Evolutionary conservation across 2,113 vertebrate species (phyloP), one percentile per base, ranked within the genome.

Genomic region (Urocolius indicus): DNA sequence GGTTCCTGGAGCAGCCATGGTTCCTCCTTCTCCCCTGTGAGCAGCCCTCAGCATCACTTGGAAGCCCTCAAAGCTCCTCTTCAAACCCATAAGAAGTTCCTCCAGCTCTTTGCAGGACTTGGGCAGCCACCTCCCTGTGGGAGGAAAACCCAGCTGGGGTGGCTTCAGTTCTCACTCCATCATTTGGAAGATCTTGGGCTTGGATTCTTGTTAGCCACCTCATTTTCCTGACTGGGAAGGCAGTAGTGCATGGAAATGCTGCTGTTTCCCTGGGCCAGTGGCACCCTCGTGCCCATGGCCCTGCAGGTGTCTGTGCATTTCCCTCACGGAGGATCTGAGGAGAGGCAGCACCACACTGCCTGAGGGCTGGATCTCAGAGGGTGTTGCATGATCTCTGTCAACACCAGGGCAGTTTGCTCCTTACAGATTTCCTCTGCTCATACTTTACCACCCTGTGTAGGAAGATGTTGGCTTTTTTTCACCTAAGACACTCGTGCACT

Each of bases 321-420:
- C 49, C 55, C 75, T 88, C 13, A 63, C 3, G 7, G 38, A 27
- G 54, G 71, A 81, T 59, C 83, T 34, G 46, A 88, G 85, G 65
- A 43, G 57, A 66, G 81, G 81, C 68, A 75, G 75, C 59, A 11
- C 61, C 61, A 24, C 27, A 1, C 79, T 84, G 93, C 32, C 73
- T 80, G 66, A 24, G 89, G 88, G 66, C 90, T 92, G 84, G 2
- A 15, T 83, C 93, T 95, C 4, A 0, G 36, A 9, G 52, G 57
- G 49, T 94, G 91, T 87, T 94, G 49, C n/a, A 5, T 92, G 93
- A 89, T 67, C 82, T 52, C 92, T 85, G 90, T 94, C 90, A 96
- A 63, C 93, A 88, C 79, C 63, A 71, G 65, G 89, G 81, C 83
- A 90, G 71, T 54, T 77, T 11, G 12, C 36, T 91, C 75, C 78